These are phyloP conservation scores for Cryptoblepharus egeriae DNA, from an alignment of 2,797 vertebrate species.

Conservation along the genomic window DNA sequence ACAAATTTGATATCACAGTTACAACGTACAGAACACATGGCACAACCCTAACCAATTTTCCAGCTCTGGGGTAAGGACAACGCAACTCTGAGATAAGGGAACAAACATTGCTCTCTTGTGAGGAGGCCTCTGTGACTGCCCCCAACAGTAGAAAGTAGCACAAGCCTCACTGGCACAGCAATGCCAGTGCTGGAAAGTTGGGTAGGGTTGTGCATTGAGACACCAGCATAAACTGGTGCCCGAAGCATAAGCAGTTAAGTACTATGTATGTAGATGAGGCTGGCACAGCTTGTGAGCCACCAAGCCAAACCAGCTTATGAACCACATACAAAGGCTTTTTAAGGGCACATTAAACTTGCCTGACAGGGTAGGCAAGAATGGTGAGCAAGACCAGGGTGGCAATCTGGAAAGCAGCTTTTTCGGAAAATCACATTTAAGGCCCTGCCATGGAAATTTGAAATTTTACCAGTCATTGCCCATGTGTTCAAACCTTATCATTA, in stretches of 20 bases:
- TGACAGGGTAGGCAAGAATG: neutral
- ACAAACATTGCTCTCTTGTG: too few relatives aligned
- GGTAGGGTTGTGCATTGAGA: too few relatives aligned
- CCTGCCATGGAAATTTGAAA: neutral
- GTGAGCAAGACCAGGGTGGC: too few relatives aligned
- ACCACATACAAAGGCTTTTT: neutral
- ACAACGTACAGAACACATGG: too few relatives aligned
- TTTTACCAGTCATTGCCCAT: neutral
- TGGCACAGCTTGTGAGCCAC: neutral
- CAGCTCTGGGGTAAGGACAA: too few relatives aligned
- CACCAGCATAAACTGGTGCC: neutral
- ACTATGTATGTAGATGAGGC: neutral
- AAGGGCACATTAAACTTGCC: neutral
- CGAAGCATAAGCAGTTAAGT: neutral
- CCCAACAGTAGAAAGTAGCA: too few relatives aligned
- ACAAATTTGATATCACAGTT: neutral
- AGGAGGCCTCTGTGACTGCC: too few relatives aligned
- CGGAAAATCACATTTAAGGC: neutral
- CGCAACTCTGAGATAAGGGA: too few relatives aligned
- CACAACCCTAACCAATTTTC: too few relatives aligned
- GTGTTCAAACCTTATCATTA: neutral
- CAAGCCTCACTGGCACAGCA: too few relatives aligned
- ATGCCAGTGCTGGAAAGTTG: too few relatives aligned
- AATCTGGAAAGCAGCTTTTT: neutral
- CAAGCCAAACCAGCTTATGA: neutral